Percentiles rank a stretch among this genome's conserved stretches.
These are phyloP conservation scores for Vanessa tameamea DNA, from an alignment of 1,140 invertebrate genomes.

Conservation along the genomic window DNA sequence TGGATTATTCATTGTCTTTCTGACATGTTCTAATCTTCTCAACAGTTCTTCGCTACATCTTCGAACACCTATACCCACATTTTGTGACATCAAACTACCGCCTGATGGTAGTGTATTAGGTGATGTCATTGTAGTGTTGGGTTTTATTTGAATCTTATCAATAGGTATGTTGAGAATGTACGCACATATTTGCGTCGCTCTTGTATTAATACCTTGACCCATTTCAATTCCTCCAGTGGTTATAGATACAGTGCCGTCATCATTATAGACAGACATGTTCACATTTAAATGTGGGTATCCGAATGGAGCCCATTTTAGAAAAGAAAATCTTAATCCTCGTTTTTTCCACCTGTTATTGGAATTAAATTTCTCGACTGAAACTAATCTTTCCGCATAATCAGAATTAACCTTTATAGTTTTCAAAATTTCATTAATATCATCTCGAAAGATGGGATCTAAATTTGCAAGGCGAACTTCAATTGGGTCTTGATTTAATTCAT, in stretches of 20 bases:
- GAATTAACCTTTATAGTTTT: constrained; percentile 76
- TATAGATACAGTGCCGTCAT: constrained; percentile 88
- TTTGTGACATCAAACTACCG: constrained; percentile 78
- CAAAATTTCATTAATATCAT: constrained; percentile 55
- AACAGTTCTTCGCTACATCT: constrained; percentile 84
- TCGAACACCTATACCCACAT: constrained; percentile 81
- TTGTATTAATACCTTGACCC: constrained; percentile 90
- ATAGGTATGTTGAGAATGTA: constrained; percentile 86
- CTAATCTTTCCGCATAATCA: constrained; percentile 82
- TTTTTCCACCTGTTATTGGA: constrained; percentile 89
- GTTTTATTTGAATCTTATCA: constrained; percentile 84
- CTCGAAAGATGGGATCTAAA: constrained; percentile 73
- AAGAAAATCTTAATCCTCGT: constrained; percentile 85
- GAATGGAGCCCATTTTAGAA: constrained; percentile 83
- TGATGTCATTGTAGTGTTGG: constrained; percentile 57
- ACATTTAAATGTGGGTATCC: constrained; percentile 81
- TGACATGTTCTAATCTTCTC: constrained; percentile 82
- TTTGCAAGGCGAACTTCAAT: constrained; percentile 85
- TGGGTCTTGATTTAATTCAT: constrained; percentile 85
- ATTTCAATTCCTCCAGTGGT: constrained; percentile 90
- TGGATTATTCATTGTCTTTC: constrained; percentile 78
- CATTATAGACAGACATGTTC: constrained; percentile 85
- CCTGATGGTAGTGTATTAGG: constrained; percentile 70
- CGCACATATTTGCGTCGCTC: constrained; percentile 88
- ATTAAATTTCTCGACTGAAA: constrained; percentile 83